These are phyloP conservation scores for Drosophila pandora DNA, from an alignment of 1,140 invertebrate genomes.

Conservation along the genomic window DNA sequence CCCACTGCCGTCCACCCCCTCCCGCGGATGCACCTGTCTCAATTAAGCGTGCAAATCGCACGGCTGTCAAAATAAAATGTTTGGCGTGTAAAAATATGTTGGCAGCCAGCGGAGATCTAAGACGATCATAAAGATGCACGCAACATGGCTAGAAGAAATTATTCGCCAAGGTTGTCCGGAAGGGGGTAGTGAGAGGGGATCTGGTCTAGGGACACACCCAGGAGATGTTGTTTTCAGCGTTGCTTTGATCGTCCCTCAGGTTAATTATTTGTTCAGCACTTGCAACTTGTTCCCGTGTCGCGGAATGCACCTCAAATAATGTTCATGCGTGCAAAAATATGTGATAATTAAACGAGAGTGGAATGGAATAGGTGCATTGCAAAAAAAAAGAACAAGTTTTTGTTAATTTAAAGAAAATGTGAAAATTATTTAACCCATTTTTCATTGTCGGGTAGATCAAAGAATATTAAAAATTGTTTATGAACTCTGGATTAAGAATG, in stretches of 20 bases:
- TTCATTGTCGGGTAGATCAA: too few relatives aligned
- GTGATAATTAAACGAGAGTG: conserved; percentile 29
- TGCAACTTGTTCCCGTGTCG: conserved; percentile 13
- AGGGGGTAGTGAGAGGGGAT: conserved; percentile 1
- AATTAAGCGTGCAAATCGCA: conserved; percentile 81
- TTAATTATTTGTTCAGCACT: conserved; percentile 55
- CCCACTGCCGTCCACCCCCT: neutral
- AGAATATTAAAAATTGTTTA: too few relatives aligned
- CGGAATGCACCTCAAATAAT: conserved; percentile 12
- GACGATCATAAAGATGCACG: conserved; percentile 38
- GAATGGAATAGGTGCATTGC: too few relatives aligned
- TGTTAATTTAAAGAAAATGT: neutral
- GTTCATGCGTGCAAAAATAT: conserved; percentile 28
- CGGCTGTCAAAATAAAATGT: conserved; percentile 77
- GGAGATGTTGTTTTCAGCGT: conserved; percentile 31
- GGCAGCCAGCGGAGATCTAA: conserved; percentile 58
- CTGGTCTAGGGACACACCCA: conserved; percentile 24
- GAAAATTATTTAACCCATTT: too few relatives aligned
- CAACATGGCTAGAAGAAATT: conserved; percentile 23
- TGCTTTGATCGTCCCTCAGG: conserved; percentile 71
- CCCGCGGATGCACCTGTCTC: conserved; percentile 65
- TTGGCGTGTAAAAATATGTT: conserved; percentile 55
- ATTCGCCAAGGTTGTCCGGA: neutral
- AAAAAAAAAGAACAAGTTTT: too few relatives aligned
- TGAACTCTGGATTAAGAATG: too few relatives aligned